Evolutionary conservation across 2,113 vertebrate genomes (phyloP), one percentile per base, ranked within the genome.

Genomic region (Tamias sibiricus): DNA sequence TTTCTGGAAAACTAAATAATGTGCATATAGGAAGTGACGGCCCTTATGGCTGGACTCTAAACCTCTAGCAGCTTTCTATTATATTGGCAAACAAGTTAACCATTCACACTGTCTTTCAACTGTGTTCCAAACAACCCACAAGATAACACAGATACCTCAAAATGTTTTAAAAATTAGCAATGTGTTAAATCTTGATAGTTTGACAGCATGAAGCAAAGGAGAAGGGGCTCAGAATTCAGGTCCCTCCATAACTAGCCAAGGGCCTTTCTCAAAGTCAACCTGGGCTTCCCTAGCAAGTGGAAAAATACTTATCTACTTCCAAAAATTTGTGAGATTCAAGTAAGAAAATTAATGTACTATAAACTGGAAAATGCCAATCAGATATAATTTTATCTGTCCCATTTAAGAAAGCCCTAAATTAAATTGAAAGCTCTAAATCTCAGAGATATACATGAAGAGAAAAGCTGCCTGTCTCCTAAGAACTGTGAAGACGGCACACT

Each of bases 361-460:
- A 28, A 87, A 83, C 49, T 64, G 40, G 22, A 87, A 93, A 83
- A 54, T 14, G 17, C 22, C 71, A 71, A 52, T 66, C 44, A 95
- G 77, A 83, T 89, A 75, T 52, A 3, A 74, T 87, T 90, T 90
- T 87, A 47, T 62, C 64, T 40, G 28, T 35, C 81, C 94, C 69
- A 59, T 75, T 83, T 82, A 90, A 88, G 77, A 91, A 91, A 95
- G 71, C 28, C 6, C 57, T 92, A 84, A 49, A 35, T 93, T 80
- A 30, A 11, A 84, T 3, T 40, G 20, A 81, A 93, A 92, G 74
- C 83, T 90, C 76, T 87, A 52, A 75, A 66, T 68, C 28, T 26
- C 42, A 83, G 37, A 90, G 54, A 89, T 57, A 89, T 57, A 87
- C 87, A 75, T 89, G 79, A 83, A 92, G 90, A 87, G 68, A 66